Conservation (phyloP, 2,113 vertebrate species). For the Psettodes erumei region DNA sequence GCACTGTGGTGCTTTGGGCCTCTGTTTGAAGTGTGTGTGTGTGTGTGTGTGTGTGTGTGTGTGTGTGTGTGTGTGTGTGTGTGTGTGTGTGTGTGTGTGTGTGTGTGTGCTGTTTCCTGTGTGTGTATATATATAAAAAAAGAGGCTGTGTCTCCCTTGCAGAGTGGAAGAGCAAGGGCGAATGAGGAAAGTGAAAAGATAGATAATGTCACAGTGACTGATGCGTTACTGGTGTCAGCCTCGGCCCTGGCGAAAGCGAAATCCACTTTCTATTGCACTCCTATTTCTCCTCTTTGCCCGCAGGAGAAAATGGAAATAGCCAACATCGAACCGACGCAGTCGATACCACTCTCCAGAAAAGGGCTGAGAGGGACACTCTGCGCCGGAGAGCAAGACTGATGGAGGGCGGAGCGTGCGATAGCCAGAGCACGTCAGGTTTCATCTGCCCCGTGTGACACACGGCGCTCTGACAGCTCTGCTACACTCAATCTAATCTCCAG, state of each 20-base stretch:
- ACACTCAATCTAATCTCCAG: constrained; percentile 30
- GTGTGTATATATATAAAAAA: too few relatives aligned
- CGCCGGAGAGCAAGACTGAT: constrained; percentile 33
- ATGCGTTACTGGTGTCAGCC: constrained; percentile 54
- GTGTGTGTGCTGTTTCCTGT: constrained; percentile 36
- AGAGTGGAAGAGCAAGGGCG: neutral
- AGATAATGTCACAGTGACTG: constrained; percentile 55
- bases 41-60: constrained; percentile 9
- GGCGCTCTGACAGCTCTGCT: constrained; percentile 60
- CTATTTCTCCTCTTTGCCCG: constrained; percentile 66
- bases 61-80: constrained; percentile 11
- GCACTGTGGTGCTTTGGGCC: constrained; percentile 30
- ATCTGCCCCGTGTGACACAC: constrained; percentile 59
- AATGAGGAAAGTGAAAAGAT: constrained; percentile 31
- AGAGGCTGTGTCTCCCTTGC: neutral
- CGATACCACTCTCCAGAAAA: constrained; percentile 67
- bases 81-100: constrained; percentile 20
- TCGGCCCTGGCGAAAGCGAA: constrained; percentile 43
- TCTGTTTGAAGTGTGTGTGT: constrained; percentile 28
- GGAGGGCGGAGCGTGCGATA: constrained; percentile 57
- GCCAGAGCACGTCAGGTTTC: constrained; percentile 65
- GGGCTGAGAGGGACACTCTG: constrained; percentile 61
- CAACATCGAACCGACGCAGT: constrained; percentile 66
- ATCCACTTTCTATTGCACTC: constrained; percentile 52
- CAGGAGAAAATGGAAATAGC: constrained; percentile 76